phyloP scores from a whole-genome alignment of 2,888 invertebrate species.

The Kuschelorhynchus macadamiae region DNA sequence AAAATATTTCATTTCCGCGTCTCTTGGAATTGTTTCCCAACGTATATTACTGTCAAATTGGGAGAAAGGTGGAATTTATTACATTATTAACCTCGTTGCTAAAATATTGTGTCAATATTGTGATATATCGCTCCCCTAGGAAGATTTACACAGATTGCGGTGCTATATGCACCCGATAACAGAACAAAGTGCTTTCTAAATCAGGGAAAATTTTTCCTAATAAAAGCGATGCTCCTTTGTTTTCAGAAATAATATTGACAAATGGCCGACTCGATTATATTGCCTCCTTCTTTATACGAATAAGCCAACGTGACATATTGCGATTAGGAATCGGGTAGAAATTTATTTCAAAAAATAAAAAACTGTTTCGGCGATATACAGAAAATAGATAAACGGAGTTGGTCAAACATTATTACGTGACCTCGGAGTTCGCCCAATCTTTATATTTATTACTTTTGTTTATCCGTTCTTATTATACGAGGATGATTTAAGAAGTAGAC shows the following conservation, averaged over 20 bases:
- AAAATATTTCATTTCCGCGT: conserved; percentile 34
- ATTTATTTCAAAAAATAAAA: conserved; percentile 43
- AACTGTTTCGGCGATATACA: conserved; percentile 30
- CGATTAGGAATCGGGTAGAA: conserved; percentile 40
- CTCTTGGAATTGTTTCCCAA: conserved; percentile 19
- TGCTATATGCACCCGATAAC: conserved; percentile 48
- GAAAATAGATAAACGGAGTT: conserved; percentile 38
- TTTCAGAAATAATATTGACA: conserved; percentile 50
- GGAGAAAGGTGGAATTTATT: conserved; percentile 49
- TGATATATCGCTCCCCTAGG: conserved; percentile 46
- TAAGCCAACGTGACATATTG: conserved; percentile 46
- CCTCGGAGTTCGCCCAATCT: too few species aligned
- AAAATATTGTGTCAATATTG: conserved; percentile 50
- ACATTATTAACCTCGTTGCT: conserved; percentile 47
- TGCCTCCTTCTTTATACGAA: conserved; percentile 36
- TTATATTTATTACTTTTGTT: too few species aligned
- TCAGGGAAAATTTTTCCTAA: conserved; percentile 48
- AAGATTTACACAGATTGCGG: conserved; percentile 49
- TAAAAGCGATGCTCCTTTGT: conserved; percentile 47
- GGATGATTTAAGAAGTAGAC: too few species aligned
- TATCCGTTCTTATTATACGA: too few species aligned
- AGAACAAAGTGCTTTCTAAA: conserved; percentile 50
- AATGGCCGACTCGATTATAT: conserved; percentile 48
- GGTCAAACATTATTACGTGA: conserved; percentile 43
- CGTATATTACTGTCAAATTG: conserved; percentile 46